Percentiles rank a stretch among this genome's conserved stretches.
phyloP scores from a whole-genome alignment of 2,888 invertebrate genomes.

The Chesias legatella region DNA sequence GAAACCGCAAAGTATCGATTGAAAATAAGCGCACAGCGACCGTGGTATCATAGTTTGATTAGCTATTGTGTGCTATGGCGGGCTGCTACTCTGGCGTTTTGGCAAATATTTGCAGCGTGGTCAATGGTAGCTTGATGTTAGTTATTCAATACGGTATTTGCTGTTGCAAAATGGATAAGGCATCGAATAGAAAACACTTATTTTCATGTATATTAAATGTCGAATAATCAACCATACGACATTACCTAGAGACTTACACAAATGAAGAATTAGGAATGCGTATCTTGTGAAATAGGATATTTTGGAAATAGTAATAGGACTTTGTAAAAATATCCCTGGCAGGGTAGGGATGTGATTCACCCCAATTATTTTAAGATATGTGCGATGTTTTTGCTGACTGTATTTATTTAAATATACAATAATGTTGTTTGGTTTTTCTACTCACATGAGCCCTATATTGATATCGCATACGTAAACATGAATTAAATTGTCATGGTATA shows the following conservation, averaged over 20 bases:
- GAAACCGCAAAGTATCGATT: constrained; percentile 18
- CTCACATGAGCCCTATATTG: too few species aligned
- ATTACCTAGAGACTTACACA: constrained; percentile 2
- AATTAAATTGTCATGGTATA: too few species aligned
- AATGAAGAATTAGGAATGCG: background rate
- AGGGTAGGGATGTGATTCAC: too few species aligned
- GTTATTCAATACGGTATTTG: constrained; percentile 2
- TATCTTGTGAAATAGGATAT: too few species aligned
- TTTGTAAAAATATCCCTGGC: too few species aligned
- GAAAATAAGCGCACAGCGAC: constrained; percentile 24
- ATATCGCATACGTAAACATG: too few species aligned
- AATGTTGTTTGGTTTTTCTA: too few species aligned
- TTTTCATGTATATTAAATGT: constrained; percentile 3
- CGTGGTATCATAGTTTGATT: constrained; percentile 30
- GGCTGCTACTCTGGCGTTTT: constrained; percentile 23
- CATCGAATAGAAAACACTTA: constrained; percentile 3
- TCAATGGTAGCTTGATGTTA: constrained; percentile 9
- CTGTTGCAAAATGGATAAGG: constrained; percentile 3
- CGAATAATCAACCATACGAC: background rate
- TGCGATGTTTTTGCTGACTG: too few species aligned
- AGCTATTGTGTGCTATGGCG: constrained; percentile 30
- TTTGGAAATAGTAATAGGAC: too few species aligned
- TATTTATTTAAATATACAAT: too few species aligned
- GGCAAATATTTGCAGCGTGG: constrained; percentile 26
- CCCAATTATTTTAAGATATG: too few species aligned